These are phyloP conservation scores for Xiphydria camelus DNA, from an alignment of 2,888 invertebrate species.

Conservation along the genomic window DNA sequence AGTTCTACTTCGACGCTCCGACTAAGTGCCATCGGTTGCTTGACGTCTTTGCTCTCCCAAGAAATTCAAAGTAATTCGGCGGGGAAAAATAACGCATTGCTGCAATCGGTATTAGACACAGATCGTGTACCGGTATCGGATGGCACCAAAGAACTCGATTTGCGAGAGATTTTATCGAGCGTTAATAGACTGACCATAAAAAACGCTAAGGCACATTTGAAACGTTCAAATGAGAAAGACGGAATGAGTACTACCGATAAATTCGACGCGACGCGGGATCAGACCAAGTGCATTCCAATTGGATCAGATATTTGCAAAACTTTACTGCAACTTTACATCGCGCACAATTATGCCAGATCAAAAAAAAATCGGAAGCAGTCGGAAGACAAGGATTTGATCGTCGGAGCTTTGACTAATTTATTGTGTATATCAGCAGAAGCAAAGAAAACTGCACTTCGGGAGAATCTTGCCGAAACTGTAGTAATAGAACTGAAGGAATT, in stretches of 20 bases:
- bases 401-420: constrained; percentile 57
- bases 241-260: neutral
- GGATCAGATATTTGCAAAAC: constrained; percentile 59
- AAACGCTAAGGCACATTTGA: constrained; percentile 18
- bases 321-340: constrained; percentile 58
- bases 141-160: constrained; percentile 20
- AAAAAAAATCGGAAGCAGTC: constrained; percentile 44
- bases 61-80: constrained; percentile 42
- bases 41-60: constrained; percentile 44
- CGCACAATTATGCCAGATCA: constrained; percentile 49
- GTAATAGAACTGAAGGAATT: constrained; percentile 58
- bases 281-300: constrained; percentile 22
- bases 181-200: constrained; percentile 35
- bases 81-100: constrained; percentile 19
- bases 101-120: constrained; percentile 37
- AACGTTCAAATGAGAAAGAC: constrained; percentile 16
- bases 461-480: constrained; percentile 52
- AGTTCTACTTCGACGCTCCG: constrained; percentile 38
- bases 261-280: neutral
- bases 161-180: constrained; percentile 31
- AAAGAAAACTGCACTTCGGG: constrained; percentile 55
- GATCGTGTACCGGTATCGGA: constrained; percentile 11
- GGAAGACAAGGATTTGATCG: constrained; percentile 55
- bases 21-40: constrained; percentile 44
- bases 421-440: constrained; percentile 59